Conservation (phyloP, 2,113 vertebrate genomes). For the Oncorhynchus keta region DNA sequence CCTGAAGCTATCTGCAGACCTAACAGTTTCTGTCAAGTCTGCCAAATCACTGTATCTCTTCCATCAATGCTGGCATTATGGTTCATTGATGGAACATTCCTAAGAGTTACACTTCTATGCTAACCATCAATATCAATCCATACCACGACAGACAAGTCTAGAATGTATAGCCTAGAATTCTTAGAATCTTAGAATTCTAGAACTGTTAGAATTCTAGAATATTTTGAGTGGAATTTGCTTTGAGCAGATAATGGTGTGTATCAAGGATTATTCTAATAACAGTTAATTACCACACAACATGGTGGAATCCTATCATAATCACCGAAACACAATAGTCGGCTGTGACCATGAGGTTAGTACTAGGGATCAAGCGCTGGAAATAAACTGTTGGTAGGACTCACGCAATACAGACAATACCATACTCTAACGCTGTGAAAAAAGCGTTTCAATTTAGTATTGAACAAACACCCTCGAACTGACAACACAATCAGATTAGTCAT, state of each 20-base stretch:
- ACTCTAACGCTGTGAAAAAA: constrained; percentile 35
- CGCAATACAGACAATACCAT: constrained; percentile 27
- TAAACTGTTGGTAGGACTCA: constrained; percentile 30
- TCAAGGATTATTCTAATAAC: constrained; percentile 52
- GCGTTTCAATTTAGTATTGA: constrained; percentile 47
- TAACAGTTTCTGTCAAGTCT: background rate
- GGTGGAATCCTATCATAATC: constrained; percentile 54
- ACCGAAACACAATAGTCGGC: constrained; percentile 40
- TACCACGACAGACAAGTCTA: constrained; percentile 12
- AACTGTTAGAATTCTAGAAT: background rate
- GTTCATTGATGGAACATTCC: constrained; percentile 16
- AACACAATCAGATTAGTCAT: constrained; percentile 62
- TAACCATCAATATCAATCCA: constrained; percentile 18
- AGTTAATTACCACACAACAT: constrained; percentile 34
- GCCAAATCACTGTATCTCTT: background rate
- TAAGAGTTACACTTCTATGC: constrained; percentile 13
- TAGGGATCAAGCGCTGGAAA: constrained; percentile 29
- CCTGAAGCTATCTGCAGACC: no score
- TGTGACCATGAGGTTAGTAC: constrained; percentile 28
- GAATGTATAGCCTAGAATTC: background rate
- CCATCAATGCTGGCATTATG: constrained; percentile 16
- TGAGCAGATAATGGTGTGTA: constrained; percentile 43
- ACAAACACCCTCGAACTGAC: constrained; percentile 37
- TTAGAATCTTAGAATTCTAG: background rate
- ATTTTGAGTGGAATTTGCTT: constrained; percentile 14